Evolutionary conservation across 2,797 vertebrate species (phyloP).

Genomic region (Acridotheres tristis): DNA sequence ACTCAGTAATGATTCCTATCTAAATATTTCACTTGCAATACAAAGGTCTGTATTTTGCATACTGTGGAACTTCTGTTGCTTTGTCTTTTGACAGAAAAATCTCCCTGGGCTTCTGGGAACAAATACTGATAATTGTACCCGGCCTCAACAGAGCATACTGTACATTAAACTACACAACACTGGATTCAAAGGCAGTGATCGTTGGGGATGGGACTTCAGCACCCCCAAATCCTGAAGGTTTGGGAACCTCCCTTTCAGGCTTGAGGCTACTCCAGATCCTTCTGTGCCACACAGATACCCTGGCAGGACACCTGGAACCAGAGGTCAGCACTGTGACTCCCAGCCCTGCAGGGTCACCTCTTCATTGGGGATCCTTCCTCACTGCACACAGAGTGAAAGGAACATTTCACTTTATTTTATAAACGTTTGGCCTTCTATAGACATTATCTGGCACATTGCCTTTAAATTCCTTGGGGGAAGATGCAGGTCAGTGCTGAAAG

Average conservation of each 20-base stretch:
- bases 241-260: not conserved
- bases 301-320: accelerated
- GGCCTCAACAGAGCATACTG: conserved; percentile 1
- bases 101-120: conserved; percentile 39
- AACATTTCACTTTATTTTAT: not conserved
- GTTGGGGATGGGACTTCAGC: not conserved
- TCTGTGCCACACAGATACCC: not conserved
- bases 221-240: not conserved
- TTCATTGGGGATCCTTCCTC: accelerated
- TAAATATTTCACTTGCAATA: conserved; percentile 76
- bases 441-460: not conserved
- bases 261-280: not conserved
- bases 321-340: not conserved
- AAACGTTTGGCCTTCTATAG: not conserved
- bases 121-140: conserved; percentile 53
- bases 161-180: not conserved
- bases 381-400: not conserved
- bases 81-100: conserved; percentile 51
- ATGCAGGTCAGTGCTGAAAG: not conserved
- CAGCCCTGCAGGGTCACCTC: not conserved
- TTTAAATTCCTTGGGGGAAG: not conserved
- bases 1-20: conserved; percentile 67
- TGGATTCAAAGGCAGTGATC: not conserved
- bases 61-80: conserved; percentile 48
- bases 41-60: conserved; percentile 69